Evolutionary conservation across 2,797 vertebrate genomes (phyloP), one percentile per base, ranked within the genome.

Genomic region (Sarcoramphus papa): DNA sequence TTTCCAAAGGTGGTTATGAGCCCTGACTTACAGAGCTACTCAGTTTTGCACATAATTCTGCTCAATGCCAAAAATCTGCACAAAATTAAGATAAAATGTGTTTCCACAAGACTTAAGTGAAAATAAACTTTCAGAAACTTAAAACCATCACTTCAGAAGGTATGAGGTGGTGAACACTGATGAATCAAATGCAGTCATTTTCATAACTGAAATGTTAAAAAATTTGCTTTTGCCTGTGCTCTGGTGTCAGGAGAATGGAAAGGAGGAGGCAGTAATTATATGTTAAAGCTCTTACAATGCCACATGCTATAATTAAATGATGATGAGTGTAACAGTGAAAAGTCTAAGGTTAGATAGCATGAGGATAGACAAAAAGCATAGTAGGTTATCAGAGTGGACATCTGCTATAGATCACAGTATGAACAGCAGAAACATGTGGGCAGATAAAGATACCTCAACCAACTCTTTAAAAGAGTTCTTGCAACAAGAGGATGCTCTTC

Each of bases 1-100:
- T 95, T 97, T 97, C 76, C 69, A 95, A 95, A 94, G 78, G 92
- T 92, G 93, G 91, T 95, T 95, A 92, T 69, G 75, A 88, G 43
- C 56, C 23, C 82, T 84, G 87, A 90, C 73, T 93, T 93, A 88
- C 33, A 93, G 48, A 91, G 43, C 56, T 88, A 79, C 74, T 76
- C 3, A 0, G 19, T 67, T 86, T 95, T 90, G 64, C 77, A 82
- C 51, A 31, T 41, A 86, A 74, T 90, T 92, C 83, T 84, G 73
- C 79, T 91, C 92, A 88, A 43, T 78, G 74, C 65, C 92, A 90
- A 86, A 67, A 95, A 41, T 77, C 57, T 69, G 87, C 59, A 87
- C 59, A 90, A 91, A 93, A 95, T 85, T 78, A 92, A 81, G n/a
- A 92, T 23, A 90, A 96, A 96, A 94, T 14, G 18, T 64, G 54